Conservation (phyloP, 2,113 vertebrate genomes). For the Pica pica region DNA sequence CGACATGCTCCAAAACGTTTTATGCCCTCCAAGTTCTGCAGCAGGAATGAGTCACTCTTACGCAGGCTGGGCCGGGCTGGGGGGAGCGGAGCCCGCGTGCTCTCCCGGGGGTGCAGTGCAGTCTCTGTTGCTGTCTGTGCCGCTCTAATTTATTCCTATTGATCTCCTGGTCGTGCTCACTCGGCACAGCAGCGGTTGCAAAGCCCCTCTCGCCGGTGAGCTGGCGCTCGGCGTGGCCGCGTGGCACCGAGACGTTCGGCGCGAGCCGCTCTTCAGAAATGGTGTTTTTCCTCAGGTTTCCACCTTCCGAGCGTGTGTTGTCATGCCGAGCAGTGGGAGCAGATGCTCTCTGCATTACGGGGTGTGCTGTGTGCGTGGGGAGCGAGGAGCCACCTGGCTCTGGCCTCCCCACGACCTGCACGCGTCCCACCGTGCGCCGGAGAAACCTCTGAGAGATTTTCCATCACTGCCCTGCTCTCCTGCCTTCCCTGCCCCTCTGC, state of each 20-base stretch:
- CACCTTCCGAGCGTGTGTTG: not conserved
- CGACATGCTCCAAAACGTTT: not conserved
- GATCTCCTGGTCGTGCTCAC: conserved; percentile 7
- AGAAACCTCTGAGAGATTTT: not conserved
- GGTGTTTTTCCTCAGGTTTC: not conserved
- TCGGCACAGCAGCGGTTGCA: not conserved
- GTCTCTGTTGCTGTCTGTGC: conserved; percentile 18
- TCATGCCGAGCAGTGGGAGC: not conserved
- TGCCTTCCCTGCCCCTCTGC: not conserved
- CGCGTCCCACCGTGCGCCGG: accelerated
- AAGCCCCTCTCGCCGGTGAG: not conserved
- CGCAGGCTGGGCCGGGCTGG: not conserved
- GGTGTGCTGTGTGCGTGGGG: not conserved
- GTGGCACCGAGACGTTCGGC: not conserved
- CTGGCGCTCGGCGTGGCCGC: accelerated
- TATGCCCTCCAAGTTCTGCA: not conserved
- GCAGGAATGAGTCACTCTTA: conserved; percentile 30
- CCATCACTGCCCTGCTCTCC: not conserved
- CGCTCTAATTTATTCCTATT: conserved; percentile 36
- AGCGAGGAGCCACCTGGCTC: not conserved
- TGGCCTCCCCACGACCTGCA: not conserved
- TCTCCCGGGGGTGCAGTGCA: conserved; percentile 31
- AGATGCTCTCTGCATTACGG: not conserved
- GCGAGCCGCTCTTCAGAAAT: not conserved
- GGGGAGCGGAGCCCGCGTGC: not conserved